Evolutionary conservation across 2,888 invertebrate genomes (phyloP).

Genomic region (Metallyticus violacea): DNA sequence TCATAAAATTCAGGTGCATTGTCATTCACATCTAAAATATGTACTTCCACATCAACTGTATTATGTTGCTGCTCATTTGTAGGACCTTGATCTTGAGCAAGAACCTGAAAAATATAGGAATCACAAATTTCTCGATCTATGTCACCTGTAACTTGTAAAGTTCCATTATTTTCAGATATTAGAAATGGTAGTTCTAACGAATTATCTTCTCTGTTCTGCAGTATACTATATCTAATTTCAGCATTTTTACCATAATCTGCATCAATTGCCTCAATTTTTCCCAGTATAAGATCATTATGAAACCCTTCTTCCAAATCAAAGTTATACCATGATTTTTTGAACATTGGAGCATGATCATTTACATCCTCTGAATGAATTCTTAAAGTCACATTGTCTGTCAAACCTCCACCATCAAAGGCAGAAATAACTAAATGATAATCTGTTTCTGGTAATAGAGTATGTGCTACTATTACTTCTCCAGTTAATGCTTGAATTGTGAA

Average conservation of each 20-base stretch:
- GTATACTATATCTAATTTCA: constrained; percentile 65
- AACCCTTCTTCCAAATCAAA: constrained; percentile 79
- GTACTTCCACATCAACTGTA: constrained; percentile 75
- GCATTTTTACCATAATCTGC: constrained; percentile 78
- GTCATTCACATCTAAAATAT: constrained; percentile 80
- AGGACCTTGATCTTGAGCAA: constrained; percentile 71
- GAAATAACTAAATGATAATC: constrained; percentile 73
- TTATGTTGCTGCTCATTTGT: constrained; percentile 59
- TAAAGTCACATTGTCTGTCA: constrained; percentile 67
- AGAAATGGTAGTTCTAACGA: constrained; percentile 59
- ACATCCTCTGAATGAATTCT: constrained; percentile 74
- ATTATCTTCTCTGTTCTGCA: constrained; percentile 46
- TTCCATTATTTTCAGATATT: constrained; percentile 65
- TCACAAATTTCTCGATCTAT: constrained; percentile 71
- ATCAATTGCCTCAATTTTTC: constrained; percentile 74
- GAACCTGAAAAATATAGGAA: constrained; percentile 67
- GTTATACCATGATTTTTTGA: constrained; percentile 77
- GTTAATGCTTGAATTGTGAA: constrained; percentile 72
- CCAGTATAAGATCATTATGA: constrained; percentile 68
- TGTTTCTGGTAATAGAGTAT: constrained; percentile 68
- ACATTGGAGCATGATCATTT: constrained; percentile 81
- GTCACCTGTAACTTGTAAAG: constrained; percentile 68
- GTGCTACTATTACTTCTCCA: constrained; percentile 72
- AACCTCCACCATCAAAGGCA: constrained; percentile 71
- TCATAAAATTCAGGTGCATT: constrained; percentile 78